Conservation (phyloP, 2,797 vertebrate species). For the Thamnophis elegans region DNA sequence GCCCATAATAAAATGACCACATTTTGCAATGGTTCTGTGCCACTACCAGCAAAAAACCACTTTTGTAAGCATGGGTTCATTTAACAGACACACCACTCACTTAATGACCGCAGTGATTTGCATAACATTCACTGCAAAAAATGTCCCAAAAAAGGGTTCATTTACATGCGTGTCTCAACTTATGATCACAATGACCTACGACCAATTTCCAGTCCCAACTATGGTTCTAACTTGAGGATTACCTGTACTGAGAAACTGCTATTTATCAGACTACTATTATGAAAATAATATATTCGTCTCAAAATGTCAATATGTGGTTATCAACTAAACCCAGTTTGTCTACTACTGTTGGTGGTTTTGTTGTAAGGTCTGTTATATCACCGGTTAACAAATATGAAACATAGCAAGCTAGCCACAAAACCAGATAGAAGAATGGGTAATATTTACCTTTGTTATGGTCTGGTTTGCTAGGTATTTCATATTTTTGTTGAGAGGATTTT, state of each 20-base stretch:
- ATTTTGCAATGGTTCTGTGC: not conserved
- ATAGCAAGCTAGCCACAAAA: not conserved
- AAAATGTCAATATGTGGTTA: not conserved
- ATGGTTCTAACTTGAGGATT: not conserved
- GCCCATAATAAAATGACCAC: not conserved
- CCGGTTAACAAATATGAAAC: not conserved
- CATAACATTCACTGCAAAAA: not conserved
- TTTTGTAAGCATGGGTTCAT: not conserved
- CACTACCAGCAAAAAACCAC: not conserved
- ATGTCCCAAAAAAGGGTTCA: not conserved
- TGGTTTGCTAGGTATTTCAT: slow-evolving; percentile 30
- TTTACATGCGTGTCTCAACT: not conserved
- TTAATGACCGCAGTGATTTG: not conserved
- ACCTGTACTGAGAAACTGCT: not conserved
- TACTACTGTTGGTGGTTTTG: not conserved
- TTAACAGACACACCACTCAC: not conserved
- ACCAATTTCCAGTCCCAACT: not conserved
- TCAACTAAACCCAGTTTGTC: not conserved
- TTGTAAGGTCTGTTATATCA: not conserved
- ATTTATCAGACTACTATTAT: not conserved
- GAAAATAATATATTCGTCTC: not conserved
- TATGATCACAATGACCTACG: not conserved
- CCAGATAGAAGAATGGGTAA: not conserved
- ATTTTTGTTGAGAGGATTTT: slow-evolving; percentile 26
- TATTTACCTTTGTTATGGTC: slow-evolving; percentile 66